Evolutionary conservation across 30 jellyfish, hydroid and myxozoan species (phyloP), one percentile per base, ranked within the genome.

Genomic region (Cassiopea andromeda): DNA sequence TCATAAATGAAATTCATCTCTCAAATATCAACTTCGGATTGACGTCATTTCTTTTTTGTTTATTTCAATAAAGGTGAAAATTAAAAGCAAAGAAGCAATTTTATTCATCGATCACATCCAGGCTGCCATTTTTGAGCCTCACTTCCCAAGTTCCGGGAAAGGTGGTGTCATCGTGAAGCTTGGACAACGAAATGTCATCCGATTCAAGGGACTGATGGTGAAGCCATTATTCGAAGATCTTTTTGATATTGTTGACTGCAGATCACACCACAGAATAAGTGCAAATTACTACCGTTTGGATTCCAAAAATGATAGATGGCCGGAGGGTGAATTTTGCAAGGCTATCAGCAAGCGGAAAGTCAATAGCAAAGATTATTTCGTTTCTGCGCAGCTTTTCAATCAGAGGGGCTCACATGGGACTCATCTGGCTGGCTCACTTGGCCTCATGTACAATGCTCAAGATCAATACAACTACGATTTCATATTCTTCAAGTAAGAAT

Each of bases 151-250:
- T 0, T 44, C 66, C 48, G 94, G 92, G 7, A 60, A 91, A 6
- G 98, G 84, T 15, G 98, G 98, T 13, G 98, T 93, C 19, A 64
- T 93, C 13, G 94, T 87, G 17, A 94, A 87, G 54, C 92, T 85
- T 66, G 98, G 98, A 15, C 91, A 77, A 1, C 59, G 81, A 69
- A 93, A 88, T 47, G 1, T 82, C 7, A 64, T 93, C n/a, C 91
- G 96, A 44, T 87, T 93, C 69, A 87, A 84, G 75, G 89, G 80
- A 18, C 89, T 85, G 46, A 60, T 80, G 43, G 85, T 93, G 59
- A 27, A 89, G 58, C 70, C 92, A 13, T 15, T 87, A n/a, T 54
- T 38, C 44, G 73, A 87, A 27, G 69, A 66, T 49, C 83, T 50
- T 12, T 87, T 93, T 76, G 66, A 79, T 49, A 46, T 93, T 75